These are phyloP conservation scores for Calephelis virginiensis DNA, from an alignment of 1,140 invertebrate species.

Conservation along the genomic window DNA sequence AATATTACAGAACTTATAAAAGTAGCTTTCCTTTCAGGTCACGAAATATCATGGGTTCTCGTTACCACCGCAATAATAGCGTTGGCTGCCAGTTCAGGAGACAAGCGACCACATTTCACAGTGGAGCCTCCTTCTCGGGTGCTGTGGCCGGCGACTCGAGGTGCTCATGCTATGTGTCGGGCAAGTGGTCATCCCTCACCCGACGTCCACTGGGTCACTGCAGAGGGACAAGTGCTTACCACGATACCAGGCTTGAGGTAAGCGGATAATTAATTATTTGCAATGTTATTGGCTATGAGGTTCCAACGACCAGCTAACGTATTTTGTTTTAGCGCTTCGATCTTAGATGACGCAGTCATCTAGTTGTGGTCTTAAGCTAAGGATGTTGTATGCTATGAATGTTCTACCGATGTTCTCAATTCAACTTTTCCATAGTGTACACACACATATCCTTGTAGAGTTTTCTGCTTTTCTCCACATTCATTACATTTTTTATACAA, in stretches of 20 bases:
- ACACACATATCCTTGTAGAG: too few relatives aligned
- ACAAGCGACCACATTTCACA: conserved; percentile 62
- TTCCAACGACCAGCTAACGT: too few relatives aligned
- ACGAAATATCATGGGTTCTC: conserved; percentile 48
- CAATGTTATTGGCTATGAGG: too few relatives aligned
- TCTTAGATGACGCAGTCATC: too few relatives aligned
- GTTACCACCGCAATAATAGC: conserved; percentile 42
- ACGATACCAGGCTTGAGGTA: conserved; percentile 68
- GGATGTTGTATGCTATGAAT: too few relatives aligned
- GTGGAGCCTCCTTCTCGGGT: conserved; percentile 60
- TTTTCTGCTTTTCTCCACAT: too few relatives aligned
- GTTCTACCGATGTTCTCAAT: too few relatives aligned
- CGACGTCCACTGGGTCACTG: conserved; percentile 67
- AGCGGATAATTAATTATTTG: not conserved
- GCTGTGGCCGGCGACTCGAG: conserved; percentile 62
- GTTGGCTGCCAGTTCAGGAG: conserved; percentile 45
- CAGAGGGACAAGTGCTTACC: conserved; percentile 62
- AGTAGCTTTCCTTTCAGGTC: conserved; percentile 27
- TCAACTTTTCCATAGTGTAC: too few relatives aligned
- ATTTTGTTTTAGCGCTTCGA: too few relatives aligned
- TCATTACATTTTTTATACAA: too few relatives aligned
- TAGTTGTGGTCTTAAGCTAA: too few relatives aligned
- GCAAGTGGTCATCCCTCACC: conserved; percentile 58
- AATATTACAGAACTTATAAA: too few relatives aligned
- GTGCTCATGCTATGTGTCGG: conserved; percentile 56